A percentile compares a stretch with the other conserved stretches of the same genome.
phyloP scores from a whole-genome alignment of 1,140 invertebrate species.

The Eriosoma lanigerum region DNA sequence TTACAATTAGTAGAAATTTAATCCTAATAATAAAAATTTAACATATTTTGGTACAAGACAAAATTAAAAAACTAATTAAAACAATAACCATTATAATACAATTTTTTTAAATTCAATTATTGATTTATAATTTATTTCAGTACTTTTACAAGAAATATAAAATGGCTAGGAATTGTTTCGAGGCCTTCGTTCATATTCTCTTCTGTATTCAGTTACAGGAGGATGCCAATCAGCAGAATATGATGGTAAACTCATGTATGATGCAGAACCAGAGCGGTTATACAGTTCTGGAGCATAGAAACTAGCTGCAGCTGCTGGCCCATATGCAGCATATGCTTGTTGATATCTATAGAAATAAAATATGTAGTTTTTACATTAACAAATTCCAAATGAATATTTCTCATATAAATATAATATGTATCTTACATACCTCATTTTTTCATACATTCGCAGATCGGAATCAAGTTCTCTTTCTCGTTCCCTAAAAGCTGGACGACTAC shows the following conservation, averaged over 20 bases:
- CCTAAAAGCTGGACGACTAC: conserved; percentile 27
- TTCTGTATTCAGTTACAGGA: conserved; percentile 33
- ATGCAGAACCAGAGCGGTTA: conserved; percentile 9
- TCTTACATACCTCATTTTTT: conserved; percentile 40
- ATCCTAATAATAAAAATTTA: conserved; percentile 5
- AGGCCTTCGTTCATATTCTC: conserved; percentile 45
- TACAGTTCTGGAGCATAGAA: conserved; percentile 39
- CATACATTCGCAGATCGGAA: conserved; percentile 48
- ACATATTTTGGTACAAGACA: conserved; percentile 44
- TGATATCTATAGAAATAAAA: conserved; percentile 16
- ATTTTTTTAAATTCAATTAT: conserved; percentile 20
- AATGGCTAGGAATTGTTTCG: conserved; percentile 47
- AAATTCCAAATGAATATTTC: too few species aligned
- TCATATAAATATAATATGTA: background rate
- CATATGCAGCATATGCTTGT: conserved; percentile 47
- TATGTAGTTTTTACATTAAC: too few species aligned
- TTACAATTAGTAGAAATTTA: conserved; percentile 22
- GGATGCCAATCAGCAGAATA: conserved; percentile 37
- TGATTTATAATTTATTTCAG: background rate
- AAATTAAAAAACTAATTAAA: conserved; percentile 30
- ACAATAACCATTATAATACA: background rate
- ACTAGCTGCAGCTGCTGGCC: conserved; percentile 37
- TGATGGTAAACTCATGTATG: conserved; percentile 19
- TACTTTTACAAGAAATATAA: conserved; percentile 2
- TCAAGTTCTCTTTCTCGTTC: conserved; percentile 40